A percentile compares a stretch with the other conserved stretches of the same genome.
Conservation (phyloP, 2,113 vertebrate species). For the Toxotes jaculatrix region DNA sequence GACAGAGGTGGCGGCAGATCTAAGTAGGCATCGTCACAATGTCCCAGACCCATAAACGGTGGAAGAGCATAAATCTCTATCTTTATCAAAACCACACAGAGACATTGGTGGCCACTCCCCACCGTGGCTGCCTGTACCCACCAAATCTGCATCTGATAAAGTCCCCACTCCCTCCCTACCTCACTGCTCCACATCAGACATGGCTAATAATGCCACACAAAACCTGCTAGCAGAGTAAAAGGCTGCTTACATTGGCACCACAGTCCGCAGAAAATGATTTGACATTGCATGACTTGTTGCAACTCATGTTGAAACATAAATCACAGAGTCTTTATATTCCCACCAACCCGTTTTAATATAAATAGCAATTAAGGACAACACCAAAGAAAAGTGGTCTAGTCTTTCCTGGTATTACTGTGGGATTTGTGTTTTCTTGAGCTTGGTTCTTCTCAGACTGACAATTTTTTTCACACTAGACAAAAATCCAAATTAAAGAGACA, state of each 20-base stretch:
- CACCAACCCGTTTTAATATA: slow-evolving; percentile 23
- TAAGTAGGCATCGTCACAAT: slow-evolving; percentile 87
- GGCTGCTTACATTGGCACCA: slow-evolving; percentile 30
- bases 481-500: not conserved
- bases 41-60: slow-evolving; percentile 87
- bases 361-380: slow-evolving; percentile 42
- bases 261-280: slow-evolving; percentile 40
- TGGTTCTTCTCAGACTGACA: not conserved
- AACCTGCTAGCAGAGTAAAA: slow-evolving; percentile 27
- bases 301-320: slow-evolving; percentile 61
- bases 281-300: slow-evolving; percentile 44
- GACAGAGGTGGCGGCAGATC: slow-evolving; percentile 86
- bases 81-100: slow-evolving; percentile 89
- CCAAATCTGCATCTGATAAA: slow-evolving; percentile 86
- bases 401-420: not conserved
- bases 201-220: slow-evolving; percentile 77
- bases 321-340: slow-evolving; percentile 7
- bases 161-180: slow-evolving; percentile 27
- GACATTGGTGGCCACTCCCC: slow-evolving; percentile 85
- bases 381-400: not conserved
- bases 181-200: slow-evolving; percentile 65
- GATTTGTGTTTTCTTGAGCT: not conserved
- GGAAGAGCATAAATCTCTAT: slow-evolving; percentile 89
- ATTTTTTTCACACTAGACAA: not conserved
- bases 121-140: slow-evolving; percentile 79